Base-by-base conservation (phyloP, 2,888 invertebrate genomes). In the Campopleginae sp. region DNA sequence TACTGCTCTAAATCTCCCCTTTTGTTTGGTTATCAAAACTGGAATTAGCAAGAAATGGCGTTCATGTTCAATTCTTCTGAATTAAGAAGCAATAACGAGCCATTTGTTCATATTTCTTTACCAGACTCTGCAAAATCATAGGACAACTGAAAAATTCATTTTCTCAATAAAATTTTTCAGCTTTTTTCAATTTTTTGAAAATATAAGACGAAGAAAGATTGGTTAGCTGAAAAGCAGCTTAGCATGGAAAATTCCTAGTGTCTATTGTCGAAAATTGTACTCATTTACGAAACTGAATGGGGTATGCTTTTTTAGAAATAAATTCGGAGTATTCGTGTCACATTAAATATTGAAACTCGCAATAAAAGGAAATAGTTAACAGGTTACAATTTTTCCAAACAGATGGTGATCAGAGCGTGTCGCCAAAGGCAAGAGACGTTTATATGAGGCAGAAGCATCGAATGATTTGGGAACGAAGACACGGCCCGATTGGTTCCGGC, bases 361-460 rank as follows among this genome's bases (percentile, higher is more conserved):
- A n/a, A 48, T 51, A 19, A 19, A 19, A 17, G 4, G 10, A 51
- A 51, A 19, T 14, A 19, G 8, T 51, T 19, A 10, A 51, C 19
- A 27, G 33, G 48, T 19, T 17, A 61, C 33, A n/a, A 27, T 80
- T 4, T 65, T 86, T 80, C 46, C 82, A 92, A 94, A 23, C 92
- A 98, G 98, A 99, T 95, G 99, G 99, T 88, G 99, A 99, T 94
- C 94, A 99, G 85, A 98, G 98, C 63, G 96, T 94, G 0, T 95
- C 96, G 89, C 95, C 95, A 31, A 96, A 96, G 92, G 98, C 97
- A 8, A 95, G 95, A 89, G 95, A 95, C 82, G 97, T 97, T 0
- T 98, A 96, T 92, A 98, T 99, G 98, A 99, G 99, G 94, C 99
- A 99, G 94, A 99, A 99, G 93, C 99, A 99, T 94, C 97, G 99